phyloP scores from a whole-genome alignment of 2,888 invertebrate genomes.

The Lasioglossum calceatum region DNA sequence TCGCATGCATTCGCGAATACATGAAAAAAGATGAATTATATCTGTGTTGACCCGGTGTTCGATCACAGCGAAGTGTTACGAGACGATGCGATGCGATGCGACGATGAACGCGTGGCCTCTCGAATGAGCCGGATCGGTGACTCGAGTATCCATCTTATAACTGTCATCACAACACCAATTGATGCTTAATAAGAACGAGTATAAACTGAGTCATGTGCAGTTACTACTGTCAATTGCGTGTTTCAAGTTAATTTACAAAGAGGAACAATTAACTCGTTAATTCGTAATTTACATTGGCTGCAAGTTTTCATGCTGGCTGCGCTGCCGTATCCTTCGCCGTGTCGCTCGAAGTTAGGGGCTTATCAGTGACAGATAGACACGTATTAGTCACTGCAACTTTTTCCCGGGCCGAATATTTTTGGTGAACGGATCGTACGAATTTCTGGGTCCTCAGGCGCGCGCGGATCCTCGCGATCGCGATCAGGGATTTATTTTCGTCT shows the following conservation, averaged over 20 bases:
- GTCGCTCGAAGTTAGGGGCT: not conserved
- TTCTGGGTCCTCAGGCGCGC: not conserved
- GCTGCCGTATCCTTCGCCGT: not conserved
- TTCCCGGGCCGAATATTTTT: constrained; percentile 10
- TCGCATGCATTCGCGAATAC: not conserved
- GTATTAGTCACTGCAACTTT: not conserved
- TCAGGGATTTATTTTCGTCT: constrained; percentile 10
- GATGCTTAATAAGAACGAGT: constrained; percentile 71
- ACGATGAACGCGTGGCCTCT: not conserved
- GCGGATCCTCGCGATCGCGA: not conserved
- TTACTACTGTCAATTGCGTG: constrained; percentile 56
- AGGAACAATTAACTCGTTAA: constrained; percentile 61
- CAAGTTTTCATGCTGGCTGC: constrained; percentile 22
- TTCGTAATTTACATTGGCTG: constrained; percentile 41
- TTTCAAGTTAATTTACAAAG: constrained; percentile 61
- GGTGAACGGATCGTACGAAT: not conserved
- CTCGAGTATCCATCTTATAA: constrained; percentile 38
- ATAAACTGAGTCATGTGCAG: constrained; percentile 54
- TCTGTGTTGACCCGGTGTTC: not conserved
- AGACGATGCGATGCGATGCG: constrained; percentile 4
- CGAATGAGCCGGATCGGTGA: constrained; percentile 37
- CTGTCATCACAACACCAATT: constrained; percentile 66
- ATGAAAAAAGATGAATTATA: not conserved
- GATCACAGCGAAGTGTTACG: not conserved
- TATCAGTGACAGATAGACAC: constrained; percentile 15